Base-by-base conservation (phyloP, 2,888 invertebrate species). In the Xanthorhoe spadicearia region DNA sequence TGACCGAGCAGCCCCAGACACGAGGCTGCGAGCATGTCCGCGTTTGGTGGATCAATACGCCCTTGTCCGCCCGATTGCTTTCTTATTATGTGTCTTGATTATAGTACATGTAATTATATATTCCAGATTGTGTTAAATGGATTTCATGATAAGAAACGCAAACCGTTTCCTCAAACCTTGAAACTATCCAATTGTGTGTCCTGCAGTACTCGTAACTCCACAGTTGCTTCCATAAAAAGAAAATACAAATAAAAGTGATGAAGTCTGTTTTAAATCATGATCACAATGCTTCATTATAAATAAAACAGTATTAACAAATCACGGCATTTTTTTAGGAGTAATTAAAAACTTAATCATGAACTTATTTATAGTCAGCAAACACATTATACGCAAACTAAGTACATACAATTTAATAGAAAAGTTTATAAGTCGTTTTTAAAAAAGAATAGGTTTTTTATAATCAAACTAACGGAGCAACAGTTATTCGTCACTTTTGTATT, bases 11-110 rank as follows among this genome's bases (percentile, higher is more conserved):
- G 92, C 92, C 92, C 92, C 85, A 93, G 92, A 90, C 80, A 92
- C 92, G 92, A 91, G 92, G 92, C 92, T 92, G 92, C 92, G 91
- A 92, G 92, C 92, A 92, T 92, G 92, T 85, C 81, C 87, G 88
- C 90, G 90, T 90, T 89, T 90, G 87, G 86, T 89, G 89, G 88
- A 88, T 87, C 91, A 83, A 84, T 87, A 83, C 83, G 87, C 87
- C 87, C 89, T 89, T 89, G 83, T 87, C 89, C 87, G 86, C 88
- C 85, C 86, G 83, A 80, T 90, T 90, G 92, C 90, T 91, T 92
- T 91, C 92, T 91, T 92, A 92, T 90, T 91, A 88, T 90, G 88
- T 86, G 81, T 81, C 78, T 74, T 82, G 71, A 71, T 74, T 71
- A 66, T 17, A 74, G 74, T 67, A 70, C 61, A 67, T 77, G 51